Evolutionary conservation across 2,888 invertebrate species (phyloP), one percentile per base, ranked within the genome.

Genomic region (Hirudinaria manillensis): DNA sequence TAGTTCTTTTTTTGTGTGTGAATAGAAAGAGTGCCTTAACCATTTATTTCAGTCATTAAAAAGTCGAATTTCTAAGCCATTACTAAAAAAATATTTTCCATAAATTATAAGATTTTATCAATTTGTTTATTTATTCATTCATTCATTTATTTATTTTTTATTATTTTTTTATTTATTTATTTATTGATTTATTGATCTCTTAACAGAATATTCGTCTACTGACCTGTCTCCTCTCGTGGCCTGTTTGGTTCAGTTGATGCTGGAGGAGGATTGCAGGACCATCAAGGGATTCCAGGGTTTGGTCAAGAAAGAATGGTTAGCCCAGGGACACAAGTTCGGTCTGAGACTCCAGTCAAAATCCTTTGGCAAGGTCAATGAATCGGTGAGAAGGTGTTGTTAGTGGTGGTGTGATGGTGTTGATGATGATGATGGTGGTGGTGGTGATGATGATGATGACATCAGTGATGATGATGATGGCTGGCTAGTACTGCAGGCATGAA

Each of bases 241-340:
- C 72, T 91, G 92, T 81, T 87, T 98, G 77, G 90, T 91, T 19
- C 96, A 97, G 87, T 86, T 97, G 73, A 87, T 95, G 68, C 85
- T 94, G 75, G 97, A 98, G 87, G 90, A 93, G 0, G 87, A 91
- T 83, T 92, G 88, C 85, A 89, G 96, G 74, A 92, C 93, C 3
- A 89, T 92, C 77, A 88, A 88, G 66, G 96, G 96, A 74, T 94
- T 96, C 85, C 93, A 95, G 86, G 90, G 91, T 76, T 88, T 97
- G 56, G 87, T 97, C 75, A 94, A 96, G 86, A 93, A 95, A 84
- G 96, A 97, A 83, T 98, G 97, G 96, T 88, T 96, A 3, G 91
- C 92, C 0, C 87, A 94, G 78, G 95, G 95, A 36, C 95, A 96
- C 86, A 94, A 93, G 0, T 94, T 94, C 85, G 90, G 90, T 82